Base-by-base conservation (phyloP, 1,140 invertebrate species). In the Apis laboriosa region DNA sequence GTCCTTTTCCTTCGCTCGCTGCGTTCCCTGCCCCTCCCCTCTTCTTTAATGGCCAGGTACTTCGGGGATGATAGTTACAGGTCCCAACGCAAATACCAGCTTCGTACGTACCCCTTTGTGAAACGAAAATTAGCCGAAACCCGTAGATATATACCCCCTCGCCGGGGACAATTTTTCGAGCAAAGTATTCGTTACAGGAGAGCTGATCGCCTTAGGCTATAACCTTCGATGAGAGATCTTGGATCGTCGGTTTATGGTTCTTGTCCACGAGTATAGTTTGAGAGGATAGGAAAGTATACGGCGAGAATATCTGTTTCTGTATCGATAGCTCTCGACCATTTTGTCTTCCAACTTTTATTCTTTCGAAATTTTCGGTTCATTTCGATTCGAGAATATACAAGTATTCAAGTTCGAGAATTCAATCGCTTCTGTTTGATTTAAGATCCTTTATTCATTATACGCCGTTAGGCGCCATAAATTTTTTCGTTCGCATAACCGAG, bases 61-160 rank as follows among this genome's bases (percentile, higher is more conserved):
- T 58, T 63, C 71, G 64, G 71, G 66, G 72, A 79, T 75, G 88
- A 84, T 90, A 84, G 89, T 90, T 90, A 86, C 89, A 76, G 86
- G 88, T 85, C 83, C 86, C 83, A 89, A 86, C 86, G 89, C 86
- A 90, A 90, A 90, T 90, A 90, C 86, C 77, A 72, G 66, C 68
- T 84, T 85, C 77, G 51, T 80, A 74, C 80, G 64, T 79, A 77
- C 66, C 72, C 72, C 84, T 88, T 88, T 86, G 86, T 88, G 73
- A 82, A 77, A 79, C 28, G 86, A 75, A 83, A 88, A 85, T 88
- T 88, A 85, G 80, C 86, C 87, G 87, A 88, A 87, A 88, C 17
- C 55, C 84, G 64, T 17, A 24, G 67, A 58, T 7, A 7, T 43
- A 43, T 83, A 72, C 21, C 67, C 67, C 75, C 51, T 63, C 9